Conservation (phyloP, 2,888 invertebrate genomes). For the Melinopterus prodromus region DNA sequence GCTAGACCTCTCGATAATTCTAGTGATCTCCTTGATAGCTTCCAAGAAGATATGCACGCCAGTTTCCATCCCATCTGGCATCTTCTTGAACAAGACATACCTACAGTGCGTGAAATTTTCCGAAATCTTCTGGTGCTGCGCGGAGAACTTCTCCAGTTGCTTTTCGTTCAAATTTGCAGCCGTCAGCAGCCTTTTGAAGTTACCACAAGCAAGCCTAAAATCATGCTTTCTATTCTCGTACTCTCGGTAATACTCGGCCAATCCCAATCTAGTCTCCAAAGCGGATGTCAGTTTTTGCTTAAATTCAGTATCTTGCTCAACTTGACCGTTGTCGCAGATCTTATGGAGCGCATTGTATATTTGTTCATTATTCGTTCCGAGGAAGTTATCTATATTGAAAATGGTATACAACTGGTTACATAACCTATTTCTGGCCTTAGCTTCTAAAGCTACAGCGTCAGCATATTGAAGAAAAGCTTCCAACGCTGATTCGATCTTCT, state of each 20-base stretch:
- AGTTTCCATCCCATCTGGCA: constrained; percentile 11
- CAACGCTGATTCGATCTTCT: constrained; percentile 14
- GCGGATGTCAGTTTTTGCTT: background rate
- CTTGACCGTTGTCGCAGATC: background rate
- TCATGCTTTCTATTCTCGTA: constrained; percentile 22
- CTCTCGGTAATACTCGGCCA: constrained; percentile 13
- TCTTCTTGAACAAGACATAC: constrained; percentile 14
- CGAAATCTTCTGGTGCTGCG: constrained; percentile 11
- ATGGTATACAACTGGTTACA: constrained; percentile 8
- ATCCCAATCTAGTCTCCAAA: constrained; percentile 12
- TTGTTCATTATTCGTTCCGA: background rate
- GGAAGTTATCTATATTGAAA: constrained; percentile 16
- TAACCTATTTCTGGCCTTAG: constrained; percentile 12
- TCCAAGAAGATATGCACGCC: constrained; percentile 13
- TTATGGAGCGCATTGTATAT: constrained; percentile 5
- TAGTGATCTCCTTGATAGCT: constrained; percentile 12
- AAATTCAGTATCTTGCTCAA: background rate
- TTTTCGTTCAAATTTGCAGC: constrained; percentile 7
- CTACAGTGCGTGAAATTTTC: constrained; percentile 16
- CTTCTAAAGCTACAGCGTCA: constrained; percentile 10
- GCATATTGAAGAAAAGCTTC: constrained; percentile 14
- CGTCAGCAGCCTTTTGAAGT: constrained; percentile 12
- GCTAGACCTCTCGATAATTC: constrained; percentile 10
- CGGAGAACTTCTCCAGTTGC: constrained; percentile 8
- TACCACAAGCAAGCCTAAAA: constrained; percentile 18